phyloP scores from a whole-genome alignment of 2,888 invertebrate species.

The Ectemnius cavifrons region DNA sequence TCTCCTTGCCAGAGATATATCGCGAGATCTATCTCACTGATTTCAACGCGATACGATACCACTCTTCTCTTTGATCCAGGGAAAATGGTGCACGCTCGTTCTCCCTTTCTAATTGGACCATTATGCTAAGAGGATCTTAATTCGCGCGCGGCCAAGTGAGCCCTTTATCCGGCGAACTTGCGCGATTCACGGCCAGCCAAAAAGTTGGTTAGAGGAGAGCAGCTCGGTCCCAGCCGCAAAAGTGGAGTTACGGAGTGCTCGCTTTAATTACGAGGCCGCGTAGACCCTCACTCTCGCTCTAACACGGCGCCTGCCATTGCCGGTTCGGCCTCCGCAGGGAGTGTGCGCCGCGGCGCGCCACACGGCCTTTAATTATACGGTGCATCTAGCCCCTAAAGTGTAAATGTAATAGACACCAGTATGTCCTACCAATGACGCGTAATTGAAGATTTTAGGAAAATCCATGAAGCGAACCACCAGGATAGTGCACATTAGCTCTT shows the following conservation, averaged over 20 bases:
- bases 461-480: slow-evolving; percentile 27
- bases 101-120: neutral
- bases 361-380: slow-evolving; percentile 52
- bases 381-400: slow-evolving; percentile 38
- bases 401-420: slow-evolving; percentile 48
- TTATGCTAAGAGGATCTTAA: neutral
- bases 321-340: no score
- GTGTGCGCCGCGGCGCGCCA: no score
- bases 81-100: no score
- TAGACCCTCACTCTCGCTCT: slow-evolving; percentile 13
- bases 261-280: slow-evolving; percentile 35
- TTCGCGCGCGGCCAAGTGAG: slow-evolving; percentile 25
- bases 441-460: slow-evolving; percentile 52
- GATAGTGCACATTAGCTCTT: no score
- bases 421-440: slow-evolving; percentile 19
- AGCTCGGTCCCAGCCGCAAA: slow-evolving; percentile 19
- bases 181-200: neutral
- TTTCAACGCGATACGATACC: no score
- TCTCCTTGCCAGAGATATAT: neutral
- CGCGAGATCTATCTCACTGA: neutral
- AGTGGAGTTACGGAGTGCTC: slow-evolving; percentile 8
- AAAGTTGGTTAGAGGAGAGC: slow-evolving; percentile 29
- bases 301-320: no score
- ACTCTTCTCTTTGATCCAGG: no score
- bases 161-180: no score